phyloP scores from a whole-genome alignment of 2,797 vertebrate species.

The Clarias platycephalus region DNA sequence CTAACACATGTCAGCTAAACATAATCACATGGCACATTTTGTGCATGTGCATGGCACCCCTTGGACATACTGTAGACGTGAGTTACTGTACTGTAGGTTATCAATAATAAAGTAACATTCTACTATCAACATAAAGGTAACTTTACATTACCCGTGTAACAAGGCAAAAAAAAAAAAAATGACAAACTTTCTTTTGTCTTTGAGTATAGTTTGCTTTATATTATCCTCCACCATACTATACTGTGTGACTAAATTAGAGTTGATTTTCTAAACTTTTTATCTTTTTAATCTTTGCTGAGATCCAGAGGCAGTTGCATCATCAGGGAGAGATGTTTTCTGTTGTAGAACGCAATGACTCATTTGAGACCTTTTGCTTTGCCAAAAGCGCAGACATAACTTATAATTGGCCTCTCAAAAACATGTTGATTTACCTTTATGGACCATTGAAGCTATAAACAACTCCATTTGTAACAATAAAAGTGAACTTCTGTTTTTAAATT shows the following conservation, averaged over 20 bases:
- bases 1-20: no score
- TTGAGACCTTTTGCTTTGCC: conserved; percentile 56
- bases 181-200: no score
- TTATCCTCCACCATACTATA: background rate
- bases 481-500: conserved; percentile 56
- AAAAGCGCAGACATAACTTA: conserved; percentile 56
- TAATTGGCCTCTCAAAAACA: conserved; percentile 58
- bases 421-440: conserved; percentile 72
- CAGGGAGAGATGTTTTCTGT: conserved; percentile 27
- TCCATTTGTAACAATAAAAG: conserved; percentile 69
- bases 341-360: conserved; percentile 50
- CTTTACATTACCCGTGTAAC: no score
- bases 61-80: no score
- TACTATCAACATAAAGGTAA: no score
- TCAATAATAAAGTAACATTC: no score
- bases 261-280: background rate
- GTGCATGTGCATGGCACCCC: no score
- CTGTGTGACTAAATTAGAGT: background rate
- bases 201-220: background rate
- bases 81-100: no score
- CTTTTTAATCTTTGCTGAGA: conserved; percentile 8
- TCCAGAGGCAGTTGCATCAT: conserved; percentile 25
- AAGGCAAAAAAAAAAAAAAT: no score
- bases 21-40: no score
- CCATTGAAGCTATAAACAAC: conserved; percentile 64